phyloP scores from a whole-genome alignment of 2,888 invertebrate species.

The Aporophyla lueneburgensis region DNA sequence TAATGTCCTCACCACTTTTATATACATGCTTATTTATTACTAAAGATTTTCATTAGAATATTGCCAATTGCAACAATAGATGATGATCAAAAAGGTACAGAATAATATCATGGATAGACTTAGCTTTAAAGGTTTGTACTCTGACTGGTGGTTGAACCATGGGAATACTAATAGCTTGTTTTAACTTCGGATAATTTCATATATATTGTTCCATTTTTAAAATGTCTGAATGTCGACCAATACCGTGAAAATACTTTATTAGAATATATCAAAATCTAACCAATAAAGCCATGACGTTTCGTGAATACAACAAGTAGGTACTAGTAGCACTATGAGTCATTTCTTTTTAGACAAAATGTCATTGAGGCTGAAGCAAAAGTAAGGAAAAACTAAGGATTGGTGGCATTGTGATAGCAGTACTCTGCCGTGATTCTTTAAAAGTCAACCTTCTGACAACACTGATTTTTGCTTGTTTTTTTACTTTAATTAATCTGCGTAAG shows the following conservation, averaged over 20 bases:
- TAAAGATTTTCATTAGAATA: not conserved
- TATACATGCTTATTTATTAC: too few relatives aligned
- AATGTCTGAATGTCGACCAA: not conserved
- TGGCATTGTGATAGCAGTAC: too few relatives aligned
- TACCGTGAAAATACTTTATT: not conserved
- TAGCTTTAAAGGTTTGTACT: not conserved
- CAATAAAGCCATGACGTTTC: not conserved
- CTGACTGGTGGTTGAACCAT: not conserved
- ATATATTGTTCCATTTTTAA: not conserved
- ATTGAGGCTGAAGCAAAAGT: not conserved
- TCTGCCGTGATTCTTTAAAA: too few relatives aligned
- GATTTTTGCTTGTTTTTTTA: too few relatives aligned
- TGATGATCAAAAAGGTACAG: not conserved
- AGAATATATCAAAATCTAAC: not conserved
- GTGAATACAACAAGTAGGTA: not conserved
- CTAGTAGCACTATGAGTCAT: slow-evolving; percentile 6
- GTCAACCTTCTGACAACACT: too few relatives aligned
- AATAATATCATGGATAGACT: not conserved
- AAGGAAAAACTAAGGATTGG: not conserved
- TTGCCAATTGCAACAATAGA: not conserved
- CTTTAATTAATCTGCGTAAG: too few relatives aligned
- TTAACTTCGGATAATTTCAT: not conserved
- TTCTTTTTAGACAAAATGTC: not conserved
- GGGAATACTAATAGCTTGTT: not conserved
- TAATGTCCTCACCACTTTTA: not conserved